phyloP scores from a whole-genome alignment of 2,113 vertebrate genomes.

The Campylomormyrus tamandua region DNA sequence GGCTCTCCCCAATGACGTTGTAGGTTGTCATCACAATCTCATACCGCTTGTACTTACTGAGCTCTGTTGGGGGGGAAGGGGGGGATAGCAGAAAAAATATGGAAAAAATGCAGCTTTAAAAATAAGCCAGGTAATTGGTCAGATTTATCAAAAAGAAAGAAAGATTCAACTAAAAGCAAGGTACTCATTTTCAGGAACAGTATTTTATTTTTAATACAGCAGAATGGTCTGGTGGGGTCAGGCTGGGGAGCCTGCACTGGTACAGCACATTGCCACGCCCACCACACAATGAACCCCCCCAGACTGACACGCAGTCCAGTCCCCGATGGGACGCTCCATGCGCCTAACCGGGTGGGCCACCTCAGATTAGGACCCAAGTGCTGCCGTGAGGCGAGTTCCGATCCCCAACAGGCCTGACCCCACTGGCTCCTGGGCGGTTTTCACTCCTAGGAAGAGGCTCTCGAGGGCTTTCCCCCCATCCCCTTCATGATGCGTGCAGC shows the following conservation, averaged over 20 bases:
- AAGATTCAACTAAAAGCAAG: neutral
- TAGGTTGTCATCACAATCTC: conserved; percentile 86
- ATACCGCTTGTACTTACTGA: conserved; percentile 85
- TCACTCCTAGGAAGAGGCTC: too few relatives aligned
- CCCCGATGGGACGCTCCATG: neutral
- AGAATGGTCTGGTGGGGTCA: neutral
- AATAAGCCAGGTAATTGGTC: neutral
- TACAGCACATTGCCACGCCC: neutral
- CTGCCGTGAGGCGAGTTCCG: neutral
- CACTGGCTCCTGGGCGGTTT: too few relatives aligned
- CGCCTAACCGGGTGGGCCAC: too few relatives aligned
- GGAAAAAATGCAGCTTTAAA: neutral
- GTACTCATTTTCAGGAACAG: neutral
- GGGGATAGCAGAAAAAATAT: neutral
- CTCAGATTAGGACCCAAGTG: neutral
- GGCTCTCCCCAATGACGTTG: conserved; percentile 85
- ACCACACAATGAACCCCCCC: neutral
- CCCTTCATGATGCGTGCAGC: too few relatives aligned
- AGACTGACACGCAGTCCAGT: neutral
- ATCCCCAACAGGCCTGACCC: too few relatives aligned
- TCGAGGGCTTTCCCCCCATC: too few relatives aligned
- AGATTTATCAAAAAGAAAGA: neutral
- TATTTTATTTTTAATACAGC: neutral
- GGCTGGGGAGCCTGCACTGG: neutral
- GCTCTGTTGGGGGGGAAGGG: conserved; percentile 57